Conservation (phyloP, 2,113 vertebrate genomes). For the Epinephelus lanceolatus region DNA sequence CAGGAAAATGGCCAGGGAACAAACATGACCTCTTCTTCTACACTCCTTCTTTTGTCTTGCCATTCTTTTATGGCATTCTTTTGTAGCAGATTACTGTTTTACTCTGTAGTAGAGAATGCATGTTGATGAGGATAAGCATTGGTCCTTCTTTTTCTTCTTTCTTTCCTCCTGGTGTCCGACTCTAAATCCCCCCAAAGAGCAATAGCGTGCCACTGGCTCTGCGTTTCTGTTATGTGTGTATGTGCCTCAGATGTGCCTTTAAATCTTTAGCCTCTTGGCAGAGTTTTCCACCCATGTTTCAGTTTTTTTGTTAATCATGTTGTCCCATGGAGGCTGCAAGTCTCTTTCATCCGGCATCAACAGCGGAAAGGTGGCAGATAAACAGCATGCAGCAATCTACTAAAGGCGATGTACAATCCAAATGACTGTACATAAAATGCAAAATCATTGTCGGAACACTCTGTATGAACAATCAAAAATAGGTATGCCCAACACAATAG, state of each 20-base stretch:
- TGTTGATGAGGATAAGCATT: too few relatives aligned
- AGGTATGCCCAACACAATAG: not conserved
- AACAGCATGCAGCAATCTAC: constrained; percentile 9
- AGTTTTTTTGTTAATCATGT: constrained; percentile 23
- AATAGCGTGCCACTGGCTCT: too few relatives aligned
- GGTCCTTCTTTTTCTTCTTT: not conserved
- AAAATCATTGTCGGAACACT: not conserved
- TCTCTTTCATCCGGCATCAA: constrained; percentile 22
- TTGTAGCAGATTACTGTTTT: constrained; percentile 9
- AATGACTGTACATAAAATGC: not conserved
- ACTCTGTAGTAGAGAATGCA: not conserved
- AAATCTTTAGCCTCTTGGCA: constrained; percentile 24
- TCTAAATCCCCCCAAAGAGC: not conserved
- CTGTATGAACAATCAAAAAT: not conserved
- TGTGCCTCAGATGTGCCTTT: constrained; percentile 11
- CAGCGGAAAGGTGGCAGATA: constrained; percentile 21
- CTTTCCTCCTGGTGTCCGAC: constrained; percentile 6
- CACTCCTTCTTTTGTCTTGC: not conserved
- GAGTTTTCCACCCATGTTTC: constrained; percentile 9
- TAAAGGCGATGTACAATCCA: not conserved
- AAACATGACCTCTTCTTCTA: constrained; percentile 11
- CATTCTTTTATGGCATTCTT: not conserved
- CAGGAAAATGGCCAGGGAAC: not conserved
- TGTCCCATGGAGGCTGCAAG: constrained; percentile 25
- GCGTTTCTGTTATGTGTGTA: not conserved